Percentiles rank a stretch among this genome's conserved stretches.
Conservation (phyloP, 2,888 invertebrate species). For the Isotomurus palustris region DNA sequence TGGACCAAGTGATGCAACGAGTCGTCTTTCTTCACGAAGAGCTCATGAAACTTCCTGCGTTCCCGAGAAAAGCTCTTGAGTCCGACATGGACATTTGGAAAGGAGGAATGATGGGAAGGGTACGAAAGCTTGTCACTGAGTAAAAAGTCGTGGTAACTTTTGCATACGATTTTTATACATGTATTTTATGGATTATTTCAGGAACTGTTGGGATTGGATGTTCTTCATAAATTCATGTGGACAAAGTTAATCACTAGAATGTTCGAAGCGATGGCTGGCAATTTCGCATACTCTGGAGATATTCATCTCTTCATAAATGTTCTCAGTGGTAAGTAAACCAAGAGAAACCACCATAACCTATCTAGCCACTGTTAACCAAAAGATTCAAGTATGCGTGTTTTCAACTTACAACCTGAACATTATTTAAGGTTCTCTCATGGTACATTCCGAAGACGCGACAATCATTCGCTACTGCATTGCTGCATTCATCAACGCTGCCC, state of each 20-base stretch:
- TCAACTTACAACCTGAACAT: not conserved
- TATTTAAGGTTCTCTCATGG: slow-evolving; percentile 65
- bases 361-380: not conserved
- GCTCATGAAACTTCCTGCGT: slow-evolving; percentile 95
- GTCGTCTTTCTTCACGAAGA: slow-evolving; percentile 98
- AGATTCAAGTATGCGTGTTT: not conserved
- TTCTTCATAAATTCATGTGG: slow-evolving; percentile 99
- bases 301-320: slow-evolving; percentile 97
- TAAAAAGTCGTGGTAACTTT: not conserved
- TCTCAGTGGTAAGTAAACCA: slow-evolving; percentile 65
- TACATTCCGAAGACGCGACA: slow-evolving; percentile 95
- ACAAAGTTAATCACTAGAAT: slow-evolving; percentile 90
- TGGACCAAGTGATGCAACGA: slow-evolving; percentile 88
- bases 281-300: slow-evolving; percentile 94
- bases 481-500: slow-evolving; percentile 94
- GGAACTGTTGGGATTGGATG: slow-evolving; percentile 83
- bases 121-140: slow-evolving; percentile 48
- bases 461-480: slow-evolving; percentile 94
- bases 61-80: slow-evolving; percentile 90
- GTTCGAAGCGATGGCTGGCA: slow-evolving; percentile 97
- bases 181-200: slow-evolving; percentile 48
- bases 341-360: too few species aligned
- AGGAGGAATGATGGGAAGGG: slow-evolving; percentile 82
- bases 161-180: not conserved
- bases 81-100: slow-evolving; percentile 90